These are phyloP conservation scores for Lepidochitona cinerea DNA, from an alignment of 2,888 invertebrate species.

Conservation along the genomic window DNA sequence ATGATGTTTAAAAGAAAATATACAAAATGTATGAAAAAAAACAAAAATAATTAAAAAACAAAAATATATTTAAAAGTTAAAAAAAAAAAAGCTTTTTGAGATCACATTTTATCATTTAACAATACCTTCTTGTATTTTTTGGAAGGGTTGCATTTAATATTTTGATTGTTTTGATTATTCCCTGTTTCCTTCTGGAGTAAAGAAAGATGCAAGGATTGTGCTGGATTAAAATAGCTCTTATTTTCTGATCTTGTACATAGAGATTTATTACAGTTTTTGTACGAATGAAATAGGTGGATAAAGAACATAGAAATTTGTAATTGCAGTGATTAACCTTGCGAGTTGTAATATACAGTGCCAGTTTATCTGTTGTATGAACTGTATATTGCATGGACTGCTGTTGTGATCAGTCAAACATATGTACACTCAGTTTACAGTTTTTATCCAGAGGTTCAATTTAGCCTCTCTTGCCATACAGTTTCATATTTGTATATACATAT, in stretches of 20 bases:
- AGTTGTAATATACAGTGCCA: too few species aligned
- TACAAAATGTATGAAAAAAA: slow-evolving; percentile 26
- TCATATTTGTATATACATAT: not conserved
- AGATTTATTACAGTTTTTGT: too few species aligned
- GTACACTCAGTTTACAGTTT: too few species aligned
- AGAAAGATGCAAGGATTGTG: not conserved
- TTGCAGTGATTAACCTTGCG: too few species aligned
- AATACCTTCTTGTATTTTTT: slow-evolving; percentile 53
- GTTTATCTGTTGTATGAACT: too few species aligned
- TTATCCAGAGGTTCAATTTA: not conserved
- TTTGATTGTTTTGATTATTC: slow-evolving; percentile 38
- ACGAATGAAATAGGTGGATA: too few species aligned
- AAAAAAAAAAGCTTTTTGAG: slow-evolving; percentile 37
- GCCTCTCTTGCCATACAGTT: not conserved
- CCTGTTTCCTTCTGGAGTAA: not conserved
- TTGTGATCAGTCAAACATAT: too few species aligned
- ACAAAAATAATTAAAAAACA: slow-evolving; percentile 14
- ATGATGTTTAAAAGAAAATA: slow-evolving; percentile 33
- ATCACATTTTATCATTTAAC: slow-evolving; percentile 47
- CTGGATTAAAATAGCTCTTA: slow-evolving; percentile 5
- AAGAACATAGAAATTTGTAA: too few species aligned
- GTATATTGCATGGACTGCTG: too few species aligned
- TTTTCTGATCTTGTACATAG: slow-evolving; percentile 9
- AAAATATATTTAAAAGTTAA: slow-evolving; percentile 12
- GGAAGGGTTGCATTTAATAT: slow-evolving; percentile 52